phyloP scores from a whole-genome alignment of 2,797 vertebrate genomes.

The Glyptemys insculpta region DNA sequence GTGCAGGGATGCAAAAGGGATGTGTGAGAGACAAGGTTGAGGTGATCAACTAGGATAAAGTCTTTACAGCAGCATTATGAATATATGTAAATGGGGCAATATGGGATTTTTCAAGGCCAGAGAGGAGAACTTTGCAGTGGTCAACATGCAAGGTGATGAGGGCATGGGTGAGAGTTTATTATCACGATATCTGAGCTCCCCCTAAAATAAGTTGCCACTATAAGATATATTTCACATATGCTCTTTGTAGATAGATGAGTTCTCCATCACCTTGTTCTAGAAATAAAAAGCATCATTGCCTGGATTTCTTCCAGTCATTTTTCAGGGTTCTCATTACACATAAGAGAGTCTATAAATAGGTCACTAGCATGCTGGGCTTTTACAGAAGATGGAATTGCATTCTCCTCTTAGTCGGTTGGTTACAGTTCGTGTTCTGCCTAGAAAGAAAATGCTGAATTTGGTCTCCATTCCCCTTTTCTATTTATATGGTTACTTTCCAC shows the following conservation, averaged over 20 bases:
- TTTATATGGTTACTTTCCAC: not conserved
- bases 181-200: not conserved
- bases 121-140: not conserved
- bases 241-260: not conserved
- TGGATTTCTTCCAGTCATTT: not conserved
- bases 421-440: not conserved
- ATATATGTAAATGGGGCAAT: not conserved
- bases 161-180: rapidly evolving
- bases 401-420: not conserved
- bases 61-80: not conserved
- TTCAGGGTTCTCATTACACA: not conserved
- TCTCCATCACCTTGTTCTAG: not conserved
- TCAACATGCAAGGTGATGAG: not conserved
- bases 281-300: not conserved
- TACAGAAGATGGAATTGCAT: not conserved
- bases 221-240: not conserved
- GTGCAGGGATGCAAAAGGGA: not conserved
- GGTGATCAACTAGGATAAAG: not conserved
- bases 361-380: not conserved
- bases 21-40: not conserved
- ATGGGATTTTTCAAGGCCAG: not conserved
- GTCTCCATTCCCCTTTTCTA: not conserved
- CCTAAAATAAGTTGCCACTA: not conserved
- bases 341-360: not conserved
- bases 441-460: not conserved